Base-by-base conservation (phyloP, 2,888 invertebrate genomes). In the Acholoe squamosa region DNA sequence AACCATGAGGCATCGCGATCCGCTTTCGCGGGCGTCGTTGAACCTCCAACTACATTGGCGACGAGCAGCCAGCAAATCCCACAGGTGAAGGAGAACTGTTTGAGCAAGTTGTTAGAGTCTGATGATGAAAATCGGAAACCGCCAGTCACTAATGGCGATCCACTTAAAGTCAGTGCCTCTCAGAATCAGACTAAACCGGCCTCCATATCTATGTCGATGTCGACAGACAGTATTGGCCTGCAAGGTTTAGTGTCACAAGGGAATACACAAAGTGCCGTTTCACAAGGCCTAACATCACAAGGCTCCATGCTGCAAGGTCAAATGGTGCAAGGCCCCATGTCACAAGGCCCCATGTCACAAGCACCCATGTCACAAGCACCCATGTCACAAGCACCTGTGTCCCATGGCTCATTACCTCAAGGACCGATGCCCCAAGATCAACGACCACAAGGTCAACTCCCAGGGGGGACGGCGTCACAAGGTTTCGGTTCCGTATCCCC, bases 1-100 rank as follows among this genome's bases (percentile, higher is more conserved):
- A 43, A 43, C 43, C 43, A 43, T 61, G 3, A 22, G 25, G 76
- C 28, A 0, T 33, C 80, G 19, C 10, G 80, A 22, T 33, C 80
- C 0, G n/a, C 16, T 80, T 80, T 34, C n/a, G 80, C 22, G 1
- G 80, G 80, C 10, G 80, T 80, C 5, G 80, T 80, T 1, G 80
- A n/a, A 33, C 80, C 80, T 0, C 80, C 80, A 3, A 80, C 34
- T 0, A 80, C 80, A 14, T 25, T 80, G 7, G 80, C 80, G 14
- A 80, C 80, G 16, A 80, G 80, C 22, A 80, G 43, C 43, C 80
- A 80, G 80, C 80, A 80, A 43, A 80, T 80, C 14, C 31, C 33
- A 10, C 80, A 43, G 7, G 19, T 34, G n/a, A 80, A 80, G 43
- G 80, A 80, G 43, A 80, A 80, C 43, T 80, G 34, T 7, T n/a